phyloP scores from a whole-genome alignment of 2,888 invertebrate species.

The Thecophora atra region DNA sequence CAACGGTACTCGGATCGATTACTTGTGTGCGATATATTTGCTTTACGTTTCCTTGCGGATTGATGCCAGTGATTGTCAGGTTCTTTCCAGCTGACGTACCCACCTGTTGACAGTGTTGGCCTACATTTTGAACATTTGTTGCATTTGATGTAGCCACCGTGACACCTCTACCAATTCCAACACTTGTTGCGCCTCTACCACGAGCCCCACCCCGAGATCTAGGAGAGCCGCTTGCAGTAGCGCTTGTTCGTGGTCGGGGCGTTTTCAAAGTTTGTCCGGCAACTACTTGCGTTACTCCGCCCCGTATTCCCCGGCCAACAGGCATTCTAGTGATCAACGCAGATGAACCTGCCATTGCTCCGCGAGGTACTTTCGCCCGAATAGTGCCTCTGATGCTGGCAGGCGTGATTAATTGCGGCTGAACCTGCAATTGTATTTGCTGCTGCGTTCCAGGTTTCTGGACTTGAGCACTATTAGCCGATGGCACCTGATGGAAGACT shows the following conservation, averaged over 20 bases:
- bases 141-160: slow-evolving; percentile 19
- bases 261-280: slow-evolving; percentile 44
- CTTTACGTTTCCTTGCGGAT: slow-evolving; percentile 39
- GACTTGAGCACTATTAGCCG: slow-evolving; percentile 47
- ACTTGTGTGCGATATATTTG: slow-evolving; percentile 44
- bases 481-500: slow-evolving; percentile 56
- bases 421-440: slow-evolving; percentile 42
- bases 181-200: slow-evolving; percentile 44
- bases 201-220: slow-evolving; percentile 44
- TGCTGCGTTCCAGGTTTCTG: slow-evolving; percentile 41
- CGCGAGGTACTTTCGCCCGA: slow-evolving; percentile 36
- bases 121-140: slow-evolving; percentile 30
- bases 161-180: slow-evolving; percentile 40
- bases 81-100: slow-evolving; percentile 37
- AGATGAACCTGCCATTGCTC: slow-evolving; percentile 34
- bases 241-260: slow-evolving; percentile 45
- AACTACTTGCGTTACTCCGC: slow-evolving; percentile 39
- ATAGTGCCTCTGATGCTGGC: slow-evolving; percentile 37
- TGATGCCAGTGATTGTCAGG: slow-evolving; percentile 40
- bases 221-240: slow-evolving; percentile 41
- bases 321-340: slow-evolving; percentile 47
- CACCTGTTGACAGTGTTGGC: slow-evolving; percentile 33
- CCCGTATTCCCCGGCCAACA: slow-evolving; percentile 38
- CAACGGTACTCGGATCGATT: slow-evolving; percentile 10
- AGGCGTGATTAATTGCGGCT: slow-evolving; percentile 40